Evolutionary conservation across 2,797 vertebrate genomes (phyloP).

Genomic region (Poeciliopsis turneri): DNA sequence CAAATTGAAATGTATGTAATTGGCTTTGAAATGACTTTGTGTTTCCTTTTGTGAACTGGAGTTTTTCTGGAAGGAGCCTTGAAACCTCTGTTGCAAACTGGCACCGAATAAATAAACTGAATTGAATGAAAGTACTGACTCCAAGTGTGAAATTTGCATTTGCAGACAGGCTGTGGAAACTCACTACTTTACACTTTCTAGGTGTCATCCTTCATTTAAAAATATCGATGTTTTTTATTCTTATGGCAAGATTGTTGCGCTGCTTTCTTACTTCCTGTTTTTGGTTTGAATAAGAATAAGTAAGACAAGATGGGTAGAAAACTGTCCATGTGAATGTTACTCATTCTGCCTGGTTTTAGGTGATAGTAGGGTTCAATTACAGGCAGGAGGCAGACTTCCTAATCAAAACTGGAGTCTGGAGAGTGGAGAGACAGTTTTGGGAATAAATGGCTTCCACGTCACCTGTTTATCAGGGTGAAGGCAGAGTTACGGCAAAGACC

Average conservation of each 20-base stretch:
- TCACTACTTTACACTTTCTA: not conserved
- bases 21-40: not conserved
- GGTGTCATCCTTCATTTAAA: not conserved
- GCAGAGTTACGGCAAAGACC: not conserved
- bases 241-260: not conserved
- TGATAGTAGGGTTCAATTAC: not conserved
- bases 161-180: not conserved
- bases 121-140: not conserved
- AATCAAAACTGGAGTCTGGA: not conserved
- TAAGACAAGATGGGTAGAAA: not conserved
- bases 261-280: not conserved
- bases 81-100: not conserved
- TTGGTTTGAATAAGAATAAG: not conserved
- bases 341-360: not conserved
- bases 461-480: conserved; percentile 15
- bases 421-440: conserved; percentile 3
- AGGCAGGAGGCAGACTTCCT: not conserved
- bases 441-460: conserved; percentile 7
- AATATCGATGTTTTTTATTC: not conserved
- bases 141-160: not conserved
- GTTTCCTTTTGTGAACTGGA: not conserved
- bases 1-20: not conserved
- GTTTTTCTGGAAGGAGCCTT: not conserved
- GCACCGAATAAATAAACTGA: not conserved
- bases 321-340: not conserved